A percentile compares a stretch with the other conserved stretches of the same genome.
Evolutionary conservation across 1,140 invertebrate species (phyloP).

Genomic region (Anadara kagoshimensis): DNA sequence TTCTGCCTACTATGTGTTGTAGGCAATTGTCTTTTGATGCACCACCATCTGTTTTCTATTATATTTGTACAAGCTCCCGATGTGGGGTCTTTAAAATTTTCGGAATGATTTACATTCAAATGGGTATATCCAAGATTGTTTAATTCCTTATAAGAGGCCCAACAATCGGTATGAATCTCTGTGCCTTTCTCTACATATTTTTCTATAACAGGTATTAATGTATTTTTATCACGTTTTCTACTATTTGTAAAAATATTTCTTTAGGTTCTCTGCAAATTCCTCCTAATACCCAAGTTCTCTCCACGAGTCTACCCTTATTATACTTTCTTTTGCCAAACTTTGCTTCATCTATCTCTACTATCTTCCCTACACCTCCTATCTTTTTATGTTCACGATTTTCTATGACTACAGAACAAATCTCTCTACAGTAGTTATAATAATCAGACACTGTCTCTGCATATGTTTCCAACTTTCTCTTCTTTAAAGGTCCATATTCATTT

Average conservation of each 20-base stretch:
- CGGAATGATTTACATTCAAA: constrained; percentile 1
- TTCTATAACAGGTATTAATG: constrained; percentile 26
- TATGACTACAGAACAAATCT: constrained; percentile 12
- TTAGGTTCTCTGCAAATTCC: constrained; percentile 27
- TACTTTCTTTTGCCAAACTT: constrained; percentile 30
- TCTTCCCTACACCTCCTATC: constrained; percentile 1
- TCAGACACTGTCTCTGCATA: constrained; percentile 22
- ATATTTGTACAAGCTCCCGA: constrained; percentile 17
- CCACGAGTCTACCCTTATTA: constrained; percentile 14
- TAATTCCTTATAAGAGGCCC: constrained; percentile 27
- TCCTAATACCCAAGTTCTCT: constrained; percentile 26
- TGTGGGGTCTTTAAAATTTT: constrained; percentile 13
- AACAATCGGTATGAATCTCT: constrained; percentile 37
- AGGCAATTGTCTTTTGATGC: constrained; percentile 20
- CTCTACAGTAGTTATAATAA: constrained; percentile 23
- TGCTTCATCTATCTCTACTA: constrained; percentile 34
- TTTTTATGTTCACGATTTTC: constrained; percentile 1
- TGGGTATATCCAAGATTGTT: constrained; percentile 16
- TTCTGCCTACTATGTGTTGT: constrained; percentile 7
- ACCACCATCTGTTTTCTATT: constrained; percentile 21
- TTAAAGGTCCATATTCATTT: neutral
- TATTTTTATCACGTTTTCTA: constrained; percentile 27
- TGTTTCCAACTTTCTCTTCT: constrained; percentile 14
- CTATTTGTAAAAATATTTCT: constrained; percentile 4
- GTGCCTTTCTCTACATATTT: constrained; percentile 34